Percentiles rank a stretch among this genome's conserved stretches.
Evolutionary conservation across 2,888 invertebrate species (phyloP).

Genomic region (Melanotus villosus): DNA sequence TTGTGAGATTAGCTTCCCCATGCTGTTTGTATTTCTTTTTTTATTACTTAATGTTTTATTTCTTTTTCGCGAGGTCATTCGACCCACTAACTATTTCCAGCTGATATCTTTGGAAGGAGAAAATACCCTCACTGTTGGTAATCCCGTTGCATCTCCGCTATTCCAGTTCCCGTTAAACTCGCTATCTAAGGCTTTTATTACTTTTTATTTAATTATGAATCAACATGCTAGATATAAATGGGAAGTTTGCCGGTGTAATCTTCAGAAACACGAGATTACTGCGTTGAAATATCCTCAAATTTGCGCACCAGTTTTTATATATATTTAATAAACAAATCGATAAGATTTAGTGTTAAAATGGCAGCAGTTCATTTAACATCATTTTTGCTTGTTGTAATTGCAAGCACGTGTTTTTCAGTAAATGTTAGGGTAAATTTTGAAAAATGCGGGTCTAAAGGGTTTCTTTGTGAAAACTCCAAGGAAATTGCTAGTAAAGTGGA

Average conservation of each 20-base stretch:
- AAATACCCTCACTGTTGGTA: conserved; percentile 8
- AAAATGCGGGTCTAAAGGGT: conserved; percentile 48
- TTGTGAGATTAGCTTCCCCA: neutral
- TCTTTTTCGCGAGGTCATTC: neutral
- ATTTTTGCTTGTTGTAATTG: too few relatives aligned
- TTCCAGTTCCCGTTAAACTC: neutral
- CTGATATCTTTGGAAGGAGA: conserved; percentile 9
- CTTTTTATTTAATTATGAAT: conserved; percentile 20
- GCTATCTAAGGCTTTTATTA: conserved; percentile 5
- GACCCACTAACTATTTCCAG: neutral
- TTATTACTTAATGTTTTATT: neutral
- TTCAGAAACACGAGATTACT: neutral
- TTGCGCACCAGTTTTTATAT: neutral
- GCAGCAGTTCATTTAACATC: neutral
- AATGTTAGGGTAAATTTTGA: conserved; percentile 41
- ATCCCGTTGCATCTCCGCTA: neutral
- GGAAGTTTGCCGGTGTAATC: conserved; percentile 6
- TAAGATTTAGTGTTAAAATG: conserved; percentile 4
- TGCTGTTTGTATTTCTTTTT: neutral
- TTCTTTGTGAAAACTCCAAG: conserved; percentile 36
- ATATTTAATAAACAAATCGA: neutral
- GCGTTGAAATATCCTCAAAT: neutral
- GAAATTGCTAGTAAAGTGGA: conserved; percentile 38
- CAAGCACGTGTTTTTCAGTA: too few relatives aligned
- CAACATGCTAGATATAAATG: conserved; percentile 7